A percentile compares a stretch with the other conserved stretches of the same genome.
Evolutionary conservation across 1,140 invertebrate genomes (phyloP).

Genomic region (Leucophenga varia): DNA sequence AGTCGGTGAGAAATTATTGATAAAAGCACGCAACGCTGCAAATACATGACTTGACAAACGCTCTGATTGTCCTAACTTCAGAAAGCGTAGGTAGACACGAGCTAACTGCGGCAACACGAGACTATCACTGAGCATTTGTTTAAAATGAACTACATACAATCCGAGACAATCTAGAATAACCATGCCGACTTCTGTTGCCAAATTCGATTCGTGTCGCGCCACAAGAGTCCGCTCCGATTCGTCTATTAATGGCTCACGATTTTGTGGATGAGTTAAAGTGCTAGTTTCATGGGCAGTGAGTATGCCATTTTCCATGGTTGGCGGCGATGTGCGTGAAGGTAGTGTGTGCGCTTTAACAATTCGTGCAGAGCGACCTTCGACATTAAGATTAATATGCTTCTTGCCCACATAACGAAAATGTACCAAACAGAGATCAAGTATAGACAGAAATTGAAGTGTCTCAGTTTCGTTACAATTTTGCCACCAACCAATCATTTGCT

Average conservation of each 20-base stretch:
- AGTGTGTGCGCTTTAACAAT: constrained; percentile 70
- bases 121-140: constrained; percentile 72
- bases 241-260: constrained; percentile 61
- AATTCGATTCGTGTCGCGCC: constrained; percentile 76
- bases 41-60: constrained; percentile 86
- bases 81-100: constrained; percentile 80
- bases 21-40: constrained; percentile 84
- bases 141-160: constrained; percentile 79
- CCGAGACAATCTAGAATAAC: constrained; percentile 83
- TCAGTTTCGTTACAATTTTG: constrained; percentile 67
- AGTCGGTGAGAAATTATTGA: constrained; percentile 84
- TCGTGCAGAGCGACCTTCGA: constrained; percentile 58
- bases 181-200: constrained; percentile 88
- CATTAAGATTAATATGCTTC: constrained; percentile 66
- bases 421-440: constrained; percentile 65
- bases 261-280: constrained; percentile 61
- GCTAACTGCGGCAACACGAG: constrained; percentile 76
- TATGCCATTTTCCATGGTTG: constrained; percentile 23
- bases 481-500: constrained; percentile 89
- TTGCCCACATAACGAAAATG: constrained; percentile 88
- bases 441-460: constrained; percentile 45
- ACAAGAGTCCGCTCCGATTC: constrained; percentile 30
- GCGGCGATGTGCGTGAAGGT: constrained; percentile 62
- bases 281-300: constrained; percentile 55
- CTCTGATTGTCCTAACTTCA: constrained; percentile 89